Percentiles rank a stretch among this genome's conserved stretches.
These are phyloP conservation scores for Parazoanthus darwini DNA, from an alignment of 92 coral and sea anemone species.

Conservation along the genomic window DNA sequence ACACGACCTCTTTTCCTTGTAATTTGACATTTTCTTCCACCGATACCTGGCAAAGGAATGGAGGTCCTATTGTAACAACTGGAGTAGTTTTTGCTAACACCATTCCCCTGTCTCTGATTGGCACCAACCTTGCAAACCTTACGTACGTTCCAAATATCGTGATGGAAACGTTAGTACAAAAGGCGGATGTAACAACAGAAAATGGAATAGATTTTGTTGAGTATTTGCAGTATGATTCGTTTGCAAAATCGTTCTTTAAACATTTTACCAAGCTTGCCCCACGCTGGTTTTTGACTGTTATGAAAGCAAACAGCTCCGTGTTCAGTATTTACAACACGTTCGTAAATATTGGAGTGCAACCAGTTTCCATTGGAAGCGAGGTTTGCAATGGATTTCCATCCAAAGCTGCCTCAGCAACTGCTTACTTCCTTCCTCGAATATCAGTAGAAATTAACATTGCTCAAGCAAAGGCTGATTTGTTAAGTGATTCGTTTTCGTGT, in stretches of 20 bases:
- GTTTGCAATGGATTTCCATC: conserved; percentile 48
- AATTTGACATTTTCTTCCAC: conserved; percentile 48
- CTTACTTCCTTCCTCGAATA: conserved; percentile 30
- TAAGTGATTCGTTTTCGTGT: conserved; percentile 31
- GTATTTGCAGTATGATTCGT: conserved; percentile 39
- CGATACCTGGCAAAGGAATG: conserved; percentile 31
- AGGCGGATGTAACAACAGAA: not conserved
- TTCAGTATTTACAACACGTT: conserved; percentile 51
- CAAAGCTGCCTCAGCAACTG: conserved; percentile 4
- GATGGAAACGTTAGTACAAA: conserved; percentile 11
- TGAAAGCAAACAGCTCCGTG: conserved; percentile 22
- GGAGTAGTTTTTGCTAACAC: conserved; percentile 45
- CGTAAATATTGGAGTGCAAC: conserved; percentile 31
- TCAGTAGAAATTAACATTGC: conserved; percentile 24
- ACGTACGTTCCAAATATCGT: not conserved
- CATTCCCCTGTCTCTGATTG: conserved; percentile 53
- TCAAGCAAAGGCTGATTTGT: conserved; percentile 15
- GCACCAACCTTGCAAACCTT: conserved; percentile 25
- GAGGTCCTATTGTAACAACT: conserved; percentile 11
- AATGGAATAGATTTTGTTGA: conserved; percentile 35
- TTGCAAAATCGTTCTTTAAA: conserved; percentile 45
- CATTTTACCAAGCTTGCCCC: conserved; percentile 47
- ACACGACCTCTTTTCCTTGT: conserved; percentile 23
- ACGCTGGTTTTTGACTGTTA: conserved; percentile 42
- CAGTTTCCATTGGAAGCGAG: not conserved